These are phyloP conservation scores for Adelphocoris suturalis DNA, from an alignment of 2,888 invertebrate genomes.

Conservation along the genomic window DNA sequence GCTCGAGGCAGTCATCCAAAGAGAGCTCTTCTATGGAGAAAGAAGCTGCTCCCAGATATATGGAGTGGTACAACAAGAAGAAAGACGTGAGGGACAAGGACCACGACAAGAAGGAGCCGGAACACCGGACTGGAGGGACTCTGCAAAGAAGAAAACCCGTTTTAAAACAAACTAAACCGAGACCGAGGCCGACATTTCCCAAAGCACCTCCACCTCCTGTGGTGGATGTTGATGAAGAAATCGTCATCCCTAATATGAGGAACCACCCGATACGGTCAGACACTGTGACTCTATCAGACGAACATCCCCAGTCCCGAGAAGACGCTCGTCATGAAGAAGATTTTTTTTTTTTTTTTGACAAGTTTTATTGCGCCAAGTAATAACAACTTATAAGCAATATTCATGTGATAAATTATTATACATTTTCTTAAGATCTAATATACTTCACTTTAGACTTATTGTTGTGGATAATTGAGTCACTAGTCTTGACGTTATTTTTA, in stretches of 20 bases:
- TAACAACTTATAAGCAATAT: too few relatives aligned
- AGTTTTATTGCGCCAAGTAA: too few relatives aligned
- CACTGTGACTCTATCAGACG: background rate
- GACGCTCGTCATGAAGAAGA: conserved; percentile 21
- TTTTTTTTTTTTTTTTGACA: too few relatives aligned
- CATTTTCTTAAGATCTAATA: too few relatives aligned
- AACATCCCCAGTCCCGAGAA: conserved; percentile 30
- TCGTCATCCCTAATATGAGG: conserved; percentile 33
- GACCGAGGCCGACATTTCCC: conserved; percentile 25
- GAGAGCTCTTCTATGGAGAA: conserved; percentile 77
- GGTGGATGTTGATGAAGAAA: conserved; percentile 65
- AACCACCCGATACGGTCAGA: background rate
- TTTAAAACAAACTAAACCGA: conserved; percentile 47
- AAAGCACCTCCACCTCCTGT: conserved; percentile 37
- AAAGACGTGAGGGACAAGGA: conserved; percentile 57
- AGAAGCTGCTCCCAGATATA: conserved; percentile 82
- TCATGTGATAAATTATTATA: too few relatives aligned
- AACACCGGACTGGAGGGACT: conserved; percentile 1
- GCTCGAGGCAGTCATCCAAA: conserved; percentile 63
- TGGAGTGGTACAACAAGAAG: conserved; percentile 86
- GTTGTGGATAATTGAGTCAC: too few relatives aligned
- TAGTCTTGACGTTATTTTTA: too few relatives aligned
- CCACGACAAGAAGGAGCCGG: conserved; percentile 64
- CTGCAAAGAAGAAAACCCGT: conserved; percentile 6
- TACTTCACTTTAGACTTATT: too few relatives aligned